Evolutionary conservation across 2,113 vertebrate genomes (phyloP).

Genomic region (Nerophis lumbriciformis): DNA sequence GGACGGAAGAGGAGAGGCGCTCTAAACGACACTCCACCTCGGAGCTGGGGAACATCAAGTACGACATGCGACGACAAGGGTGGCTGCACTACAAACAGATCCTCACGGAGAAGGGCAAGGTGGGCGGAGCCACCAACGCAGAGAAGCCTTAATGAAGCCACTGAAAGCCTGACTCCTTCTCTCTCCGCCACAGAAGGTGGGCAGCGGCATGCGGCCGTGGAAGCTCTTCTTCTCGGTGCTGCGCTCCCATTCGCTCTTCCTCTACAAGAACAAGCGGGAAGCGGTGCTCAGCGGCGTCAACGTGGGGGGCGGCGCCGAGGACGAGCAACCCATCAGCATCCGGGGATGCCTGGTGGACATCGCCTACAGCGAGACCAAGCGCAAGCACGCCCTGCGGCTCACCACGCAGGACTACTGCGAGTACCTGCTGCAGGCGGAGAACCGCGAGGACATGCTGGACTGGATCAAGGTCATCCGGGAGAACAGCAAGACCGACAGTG

Average conservation of each 20-base stretch:
- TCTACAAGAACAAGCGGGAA: slow-evolving; percentile 96
- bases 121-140: slow-evolving; percentile 40
- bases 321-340: slow-evolving; percentile 93
- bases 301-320: slow-evolving; percentile 70
- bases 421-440: slow-evolving; percentile 98
- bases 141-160: accelerated
- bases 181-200: slow-evolving; percentile 80
- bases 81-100: slow-evolving; percentile 96
- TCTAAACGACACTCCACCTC: slow-evolving; percentile 92
- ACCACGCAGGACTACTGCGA: slow-evolving; percentile 99
- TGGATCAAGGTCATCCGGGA: slow-evolving; percentile 95
- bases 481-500: slow-evolving; percentile 91
- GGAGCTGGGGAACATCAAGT: slow-evolving; percentile 84
- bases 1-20: slow-evolving; percentile 79
- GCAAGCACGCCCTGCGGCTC: slow-evolving; percentile 91
- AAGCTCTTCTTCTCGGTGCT: slow-evolving; percentile 88
- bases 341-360: slow-evolving; percentile 97
- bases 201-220: slow-evolving; percentile 91
- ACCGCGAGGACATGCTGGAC: slow-evolving; percentile 95
- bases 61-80: slow-evolving; percentile 85
- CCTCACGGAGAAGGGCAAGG: slow-evolving; percentile 97
- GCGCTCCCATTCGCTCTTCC: slow-evolving; percentile 85
- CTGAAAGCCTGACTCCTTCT: neutral
- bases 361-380: slow-evolving; percentile 96
- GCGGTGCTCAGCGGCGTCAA: slow-evolving; percentile 75